Evolutionary conservation across 1,140 invertebrate species (phyloP).

Genomic region (Rhizoglyphus robini): DNA sequence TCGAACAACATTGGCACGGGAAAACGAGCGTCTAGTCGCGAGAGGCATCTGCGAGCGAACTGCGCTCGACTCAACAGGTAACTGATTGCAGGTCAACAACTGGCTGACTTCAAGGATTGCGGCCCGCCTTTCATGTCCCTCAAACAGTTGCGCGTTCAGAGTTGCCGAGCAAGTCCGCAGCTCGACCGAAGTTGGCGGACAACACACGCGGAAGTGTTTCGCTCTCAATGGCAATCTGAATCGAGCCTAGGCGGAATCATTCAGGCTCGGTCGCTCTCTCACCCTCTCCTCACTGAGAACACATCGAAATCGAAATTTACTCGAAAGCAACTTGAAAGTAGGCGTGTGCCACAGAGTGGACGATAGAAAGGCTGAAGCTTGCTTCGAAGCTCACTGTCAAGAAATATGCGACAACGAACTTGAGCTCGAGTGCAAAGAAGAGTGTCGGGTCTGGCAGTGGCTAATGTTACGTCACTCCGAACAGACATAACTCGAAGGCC

Average conservation of each 20-base stretch:
- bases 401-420: too few species aligned
- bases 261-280: neutral
- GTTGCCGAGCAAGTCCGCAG: constrained; percentile 6
- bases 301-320: constrained; percentile 4
- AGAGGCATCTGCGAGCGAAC: neutral
- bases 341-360: neutral
- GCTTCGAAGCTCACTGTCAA: too few species aligned
- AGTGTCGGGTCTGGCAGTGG: too few species aligned
- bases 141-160: neutral
- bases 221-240: constrained; percentile 6
- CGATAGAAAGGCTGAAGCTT: too few species aligned
- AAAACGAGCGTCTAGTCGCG: neutral
- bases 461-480: too few species aligned
- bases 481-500: too few species aligned
- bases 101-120: constrained; percentile 12
- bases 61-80: constrained; percentile 3
- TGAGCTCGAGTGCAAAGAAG: too few species aligned
- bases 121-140: constrained; percentile 12
- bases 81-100: constrained; percentile 10
- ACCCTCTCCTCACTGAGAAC: too few species aligned
- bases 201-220: constrained; percentile 8
- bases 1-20: too few species aligned
- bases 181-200: neutral
- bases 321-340: neutral
- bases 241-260: neutral